Evolutionary conservation across 2,113 vertebrate genomes (phyloP), one percentile per base, ranked within the genome.

Genomic region (Tetrao urogallus): DNA sequence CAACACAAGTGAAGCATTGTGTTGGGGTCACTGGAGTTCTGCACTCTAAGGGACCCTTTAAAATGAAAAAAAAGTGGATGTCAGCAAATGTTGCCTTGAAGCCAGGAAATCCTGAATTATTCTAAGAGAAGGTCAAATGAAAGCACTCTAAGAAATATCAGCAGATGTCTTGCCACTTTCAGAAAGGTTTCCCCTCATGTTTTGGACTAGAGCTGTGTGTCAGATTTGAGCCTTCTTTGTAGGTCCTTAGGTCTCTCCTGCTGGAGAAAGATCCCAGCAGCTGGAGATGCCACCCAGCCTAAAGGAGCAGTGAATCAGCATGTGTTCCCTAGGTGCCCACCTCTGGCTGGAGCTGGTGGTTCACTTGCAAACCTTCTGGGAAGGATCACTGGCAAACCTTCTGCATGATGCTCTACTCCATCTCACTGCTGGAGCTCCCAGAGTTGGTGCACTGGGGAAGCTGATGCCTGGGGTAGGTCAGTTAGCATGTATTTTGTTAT

Each of bases 1-100:
- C 6, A n/a, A 43, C 43, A 27, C 1, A 28, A 63, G 64, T 2
- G 0, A 69, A 54, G 64, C 22, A 8, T 6, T 2, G 1, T 45
- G 43, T 19, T 43, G 73, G 38, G 11, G 43, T 72, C 43, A 16
- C 34, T 27, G 87, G 71, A 42, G 40, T 42, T 52, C 81, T 45
- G 50, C 22, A 3, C 22, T 73, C 66, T n/a, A 40, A 16, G 28
- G 21, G 11, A 40, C 34, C 22, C 30, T 83, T 71, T 50, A 25
- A 57, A 82, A 57, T 7, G 47, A 54, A 54, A 27, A 80, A 58
- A 38, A 6, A 38, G 43, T 27, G 58, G 50, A 52, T 17, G 32
- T n/a, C 18, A 38, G 27, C 58, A 36, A 52, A 52, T 8, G 8
- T 52, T 79, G 38, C 43, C 66, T 43, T 16, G 11, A 58, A 66